Conservation (phyloP, 2,113 vertebrate species). For the Oryzias javanicus region DNA sequence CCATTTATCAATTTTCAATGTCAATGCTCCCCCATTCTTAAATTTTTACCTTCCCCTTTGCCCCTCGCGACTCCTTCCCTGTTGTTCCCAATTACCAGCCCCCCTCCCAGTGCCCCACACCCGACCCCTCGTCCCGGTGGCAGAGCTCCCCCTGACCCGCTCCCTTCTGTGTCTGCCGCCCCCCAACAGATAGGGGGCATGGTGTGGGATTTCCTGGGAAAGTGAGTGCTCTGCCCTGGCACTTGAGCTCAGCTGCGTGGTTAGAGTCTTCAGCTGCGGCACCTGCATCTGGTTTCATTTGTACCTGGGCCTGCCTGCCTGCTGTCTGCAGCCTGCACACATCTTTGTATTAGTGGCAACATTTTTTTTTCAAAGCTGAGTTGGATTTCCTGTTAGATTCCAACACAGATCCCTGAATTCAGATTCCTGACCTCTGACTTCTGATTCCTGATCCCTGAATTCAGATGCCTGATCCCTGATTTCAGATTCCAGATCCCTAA, state of each 20-base stretch:
- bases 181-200: conserved; percentile 79
- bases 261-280: conserved; percentile 50
- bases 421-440: too few species aligned
- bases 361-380: too few species aligned
- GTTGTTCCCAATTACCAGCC: conserved; percentile 53
- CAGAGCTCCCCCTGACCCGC: conserved; percentile 79
- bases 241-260: conserved; percentile 68
- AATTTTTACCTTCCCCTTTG: conserved; percentile 15
- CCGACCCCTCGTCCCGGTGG: conserved; percentile 71
- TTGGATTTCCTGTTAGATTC: too few species aligned
- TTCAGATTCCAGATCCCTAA: too few species aligned
- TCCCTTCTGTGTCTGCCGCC: conserved; percentile 75
- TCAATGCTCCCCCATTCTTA: conserved; percentile 7
- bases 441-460: too few species aligned
- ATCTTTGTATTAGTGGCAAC: conserved; percentile 49
- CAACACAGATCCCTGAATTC: too few species aligned
- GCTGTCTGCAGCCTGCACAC: conserved; percentile 30
- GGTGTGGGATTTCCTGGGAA: conserved; percentile 80
- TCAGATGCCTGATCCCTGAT: too few species aligned
- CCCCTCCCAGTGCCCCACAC: conserved; percentile 54
- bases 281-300: conserved; percentile 53
- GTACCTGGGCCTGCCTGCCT: conserved; percentile 50
- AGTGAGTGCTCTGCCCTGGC: conserved; percentile 79
- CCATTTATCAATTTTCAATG: conserved; percentile 29
- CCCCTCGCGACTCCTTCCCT: conserved; percentile 23